Base-by-base conservation (phyloP, 2,113 vertebrate genomes). In the Oceanites oceanicus region DNA sequence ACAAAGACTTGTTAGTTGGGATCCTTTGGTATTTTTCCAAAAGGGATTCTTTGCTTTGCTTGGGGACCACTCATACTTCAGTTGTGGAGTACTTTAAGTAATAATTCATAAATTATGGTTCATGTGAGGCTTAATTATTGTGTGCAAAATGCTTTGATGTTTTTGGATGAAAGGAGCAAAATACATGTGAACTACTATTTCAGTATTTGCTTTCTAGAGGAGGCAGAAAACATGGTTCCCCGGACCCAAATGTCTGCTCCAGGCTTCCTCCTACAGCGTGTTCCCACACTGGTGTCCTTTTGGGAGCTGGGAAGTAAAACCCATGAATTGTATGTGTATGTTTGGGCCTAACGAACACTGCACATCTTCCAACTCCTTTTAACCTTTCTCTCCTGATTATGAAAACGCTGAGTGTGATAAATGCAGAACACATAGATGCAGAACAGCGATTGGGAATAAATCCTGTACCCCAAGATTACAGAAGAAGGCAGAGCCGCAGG, bases 261-360 rank as follows among this genome's bases (percentile, higher is more conserved):
- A 59, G 36, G 58, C 47, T 55, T 92, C 47, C 32, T 78, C 44
- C 36, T 26, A 13, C 58, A 65, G 26, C 30, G 4, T 27, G 7
- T 72, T 50, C 52, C 53, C 47, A n/a, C 42, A 12, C 59, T 29
- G 44, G 13, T 66, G 47, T 49, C 52, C 16, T 40, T 62, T 10
- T 36, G 40, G 58, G 53, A 52, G 10, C 49, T 50, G 53, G 40
- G 59, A 63, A 15, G 21, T 22, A 58, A 45, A 90, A 12, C 59
- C 38, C 0, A 0, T 40, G 58, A 77, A n/a, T 13, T 72, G 6
- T n/a, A 12, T 32, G 20, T 61, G 5, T 30, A 4, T 40, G 11
- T 56, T 85, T 55, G 70, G 58, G 32, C 40, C 16, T 87, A 36
- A 85, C 17, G 32, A 85, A 66, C 49, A 56, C 47, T 38, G 65